Evolutionary conservation across 2,888 invertebrate species (phyloP), one percentile per base, ranked within the genome.

Genomic region (Scaptomyza polygonia): DNA sequence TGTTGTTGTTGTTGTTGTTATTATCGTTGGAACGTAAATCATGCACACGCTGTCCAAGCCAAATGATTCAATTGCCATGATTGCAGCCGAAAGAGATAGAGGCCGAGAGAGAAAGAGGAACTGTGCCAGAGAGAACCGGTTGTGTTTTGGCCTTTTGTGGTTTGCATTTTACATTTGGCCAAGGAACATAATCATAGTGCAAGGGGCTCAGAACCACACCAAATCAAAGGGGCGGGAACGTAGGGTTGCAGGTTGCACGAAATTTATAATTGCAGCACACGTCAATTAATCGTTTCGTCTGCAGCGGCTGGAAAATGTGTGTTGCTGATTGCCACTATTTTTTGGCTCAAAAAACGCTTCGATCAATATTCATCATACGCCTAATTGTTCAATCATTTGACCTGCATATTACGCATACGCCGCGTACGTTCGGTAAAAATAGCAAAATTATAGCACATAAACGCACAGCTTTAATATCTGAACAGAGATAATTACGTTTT

Each of bases 301-400:
- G 30, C 39, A 11, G 39, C 34, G 40, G 25, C 42, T 34, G 68
- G 30, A 62, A 74, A 69, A n/a, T n/a, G n/a, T 74, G 63, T 39
- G 49, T 74, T 72, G 68, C 34, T 74, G 69, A 71, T 69, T 68
- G 69, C 75, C 49, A 7, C 6, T 11, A 27, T 36, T 18, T 18
- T 36, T 34, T 47, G 29, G 48, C 21, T 29, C 34, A 25, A 51
- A 53, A 59, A 47, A 36, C 16, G 25, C 27, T 27, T 14, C 65
- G 53, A 70, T 76, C 66, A 62, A 70, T 75, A 68, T 74, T 69
- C 62, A 66, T 55, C 64, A 72, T 65, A 58, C 65, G 59, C 56
- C 57, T 65, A 65, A 70, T 75, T 65, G 72, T 54, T 14, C 53
- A 54, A 40, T 65, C 70, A 54, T 51, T 8, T 30, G 25, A 42